A percentile compares a stretch with the other conserved stretches of the same genome.
Conservation (phyloP, 2,113 vertebrate genomes). For the Silurus glanis region DNA sequence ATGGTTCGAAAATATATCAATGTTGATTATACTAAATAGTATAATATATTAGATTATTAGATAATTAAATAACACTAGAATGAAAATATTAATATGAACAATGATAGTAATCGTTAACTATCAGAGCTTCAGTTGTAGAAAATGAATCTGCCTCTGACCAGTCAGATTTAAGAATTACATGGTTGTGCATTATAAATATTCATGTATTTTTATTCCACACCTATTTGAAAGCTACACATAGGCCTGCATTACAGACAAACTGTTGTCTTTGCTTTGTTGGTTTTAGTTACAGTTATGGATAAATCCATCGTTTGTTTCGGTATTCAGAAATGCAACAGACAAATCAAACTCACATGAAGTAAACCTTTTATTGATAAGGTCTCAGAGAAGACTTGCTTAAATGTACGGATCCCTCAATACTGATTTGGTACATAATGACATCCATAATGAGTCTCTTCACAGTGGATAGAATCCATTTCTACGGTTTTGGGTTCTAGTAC, state of each 20-base stretch:
- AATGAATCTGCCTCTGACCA: background rate
- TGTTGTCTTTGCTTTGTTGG: background rate
- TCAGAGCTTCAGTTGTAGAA: background rate
- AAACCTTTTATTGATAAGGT: constrained; percentile 82
- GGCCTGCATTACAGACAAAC: background rate
- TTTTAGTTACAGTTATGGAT: background rate
- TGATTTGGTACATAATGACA: constrained; percentile 83
- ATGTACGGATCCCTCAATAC: constrained; percentile 79
- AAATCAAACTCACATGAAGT: constrained; percentile 66
- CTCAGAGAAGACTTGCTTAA: constrained; percentile 77
- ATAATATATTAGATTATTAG: no score
- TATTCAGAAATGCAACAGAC: constrained; percentile 52
- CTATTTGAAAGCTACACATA: background rate
- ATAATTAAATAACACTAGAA: no score
- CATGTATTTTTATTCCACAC: background rate
- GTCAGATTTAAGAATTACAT: background rate
- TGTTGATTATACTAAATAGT: no score
- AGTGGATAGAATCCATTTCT: constrained; percentile 78
- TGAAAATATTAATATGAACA: background rate
- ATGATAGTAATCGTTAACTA: background rate
- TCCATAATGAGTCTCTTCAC: constrained; percentile 81
- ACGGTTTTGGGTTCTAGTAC: constrained; percentile 75
- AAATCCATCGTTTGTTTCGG: background rate
- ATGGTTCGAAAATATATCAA: no score
- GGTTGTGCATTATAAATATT: no score